A percentile compares a stretch with the other conserved stretches of the same genome.
Evolutionary conservation across 2,797 vertebrate genomes (phyloP).

Genomic region (Neosalanx taihuensis): DNA sequence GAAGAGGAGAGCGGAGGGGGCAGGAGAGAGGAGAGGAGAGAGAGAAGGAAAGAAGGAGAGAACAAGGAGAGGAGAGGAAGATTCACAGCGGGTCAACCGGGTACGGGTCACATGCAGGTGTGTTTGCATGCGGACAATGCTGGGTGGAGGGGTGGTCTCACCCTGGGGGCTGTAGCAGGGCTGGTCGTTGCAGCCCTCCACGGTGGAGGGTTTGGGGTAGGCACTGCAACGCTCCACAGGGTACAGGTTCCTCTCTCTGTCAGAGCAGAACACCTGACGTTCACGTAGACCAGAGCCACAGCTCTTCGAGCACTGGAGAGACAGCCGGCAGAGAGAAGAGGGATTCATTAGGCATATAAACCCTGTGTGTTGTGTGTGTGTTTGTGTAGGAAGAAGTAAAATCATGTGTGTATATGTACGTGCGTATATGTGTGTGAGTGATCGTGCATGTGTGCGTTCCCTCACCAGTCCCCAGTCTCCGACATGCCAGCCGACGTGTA

Average conservation of each 20-base stretch:
- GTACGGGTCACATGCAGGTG: not conserved
- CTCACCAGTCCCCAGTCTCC: constrained; percentile 92
- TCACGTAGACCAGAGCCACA: constrained; percentile 82
- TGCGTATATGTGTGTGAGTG: not conserved
- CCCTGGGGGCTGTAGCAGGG: constrained; percentile 82
- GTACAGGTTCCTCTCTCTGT: constrained; percentile 74
- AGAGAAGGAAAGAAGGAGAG: not conserved
- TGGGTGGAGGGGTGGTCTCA: constrained; percentile 60
- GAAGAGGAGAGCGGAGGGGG: too few relatives aligned
- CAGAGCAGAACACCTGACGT: constrained; percentile 87
- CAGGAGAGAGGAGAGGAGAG: not conserved
- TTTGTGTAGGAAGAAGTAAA: not conserved
- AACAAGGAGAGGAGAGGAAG: not conserved
- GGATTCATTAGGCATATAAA: not conserved
- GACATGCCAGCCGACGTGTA: constrained; percentile 79
- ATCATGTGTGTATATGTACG: not conserved
- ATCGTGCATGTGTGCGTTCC: not conserved
- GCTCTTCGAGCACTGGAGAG: constrained; percentile 86
- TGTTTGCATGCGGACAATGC: not conserved
- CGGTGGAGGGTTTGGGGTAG: constrained; percentile 70
- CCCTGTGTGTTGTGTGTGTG: constrained; percentile 6
- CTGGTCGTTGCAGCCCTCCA: constrained; percentile 87
- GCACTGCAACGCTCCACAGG: constrained; percentile 70
- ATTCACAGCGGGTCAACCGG: not conserved
- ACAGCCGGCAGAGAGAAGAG: not conserved